Base-by-base conservation (phyloP, 53 echinoderm and acorn worm species). In the Temnopleurus reevesii region DNA sequence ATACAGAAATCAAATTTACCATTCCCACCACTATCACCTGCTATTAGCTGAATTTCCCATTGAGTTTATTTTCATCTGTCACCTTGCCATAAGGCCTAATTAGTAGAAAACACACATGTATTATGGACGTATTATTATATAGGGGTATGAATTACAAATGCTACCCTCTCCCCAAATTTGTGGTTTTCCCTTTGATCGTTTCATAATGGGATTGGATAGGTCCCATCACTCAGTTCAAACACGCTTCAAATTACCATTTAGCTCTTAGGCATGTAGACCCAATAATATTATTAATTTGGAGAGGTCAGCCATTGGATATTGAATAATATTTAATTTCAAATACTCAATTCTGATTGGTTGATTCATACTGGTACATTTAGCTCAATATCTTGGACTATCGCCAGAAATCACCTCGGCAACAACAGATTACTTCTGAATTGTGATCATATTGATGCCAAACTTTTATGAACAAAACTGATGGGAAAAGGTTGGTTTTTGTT, bases 61-160 rank as follows among this genome's bases (percentile, higher is more conserved):
- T 21, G 23, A 36, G 41, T 41, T 63, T 41, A 41, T 8, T 71
- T 71, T 41, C 71, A 71, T 71, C 71, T 2, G n/a, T 71, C 38
- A 38, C 71, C 71, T 71, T 71, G 71, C 71, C 71, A 27, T 41
- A 71, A 71, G 43, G 71, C 41, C 5, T 71, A n/a, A 71, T 71
- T 71, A 41, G 41, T 21, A 71, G 41, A 38, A 34, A 7, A 71
- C 41, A 71, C 21, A n/a, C 8, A 41, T 43, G 10, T 2, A 6
- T 41, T 41, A 4, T 61, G 23, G 13, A 58, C 63, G 30, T 15
- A 18, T 31, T 34, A 4, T 58, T 58, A 33, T 63, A 1, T 56
- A 56, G 24, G 19, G 15, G 3, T 5, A 63, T 17, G 31, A 6
- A 15, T 30, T 63, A 31, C 12, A 66, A 66, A 7, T 38, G 21